phyloP scores from a whole-genome alignment of 2,797 vertebrate genomes.

The Acanthopagrus latus region DNA sequence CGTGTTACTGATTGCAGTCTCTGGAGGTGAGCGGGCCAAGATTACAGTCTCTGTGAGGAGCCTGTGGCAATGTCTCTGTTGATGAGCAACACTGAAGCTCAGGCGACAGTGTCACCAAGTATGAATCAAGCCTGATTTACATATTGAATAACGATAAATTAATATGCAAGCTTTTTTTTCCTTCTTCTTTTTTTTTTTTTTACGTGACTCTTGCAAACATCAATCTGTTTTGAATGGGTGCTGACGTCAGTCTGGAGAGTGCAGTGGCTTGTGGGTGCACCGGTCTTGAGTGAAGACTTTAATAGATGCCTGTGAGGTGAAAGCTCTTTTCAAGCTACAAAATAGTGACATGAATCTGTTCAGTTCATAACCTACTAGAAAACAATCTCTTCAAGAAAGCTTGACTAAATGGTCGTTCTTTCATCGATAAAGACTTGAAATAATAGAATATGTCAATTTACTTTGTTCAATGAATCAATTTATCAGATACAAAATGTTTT shows the following conservation, averaged over 20 bases:
- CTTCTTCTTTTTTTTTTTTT: slow-evolving; percentile 11
- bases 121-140: slow-evolving; percentile 77
- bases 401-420: neutral
- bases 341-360: slow-evolving; percentile 1
- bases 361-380: neutral
- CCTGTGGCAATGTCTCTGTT: slow-evolving; percentile 58
- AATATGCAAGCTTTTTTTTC: slow-evolving; percentile 48
- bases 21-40: slow-evolving; percentile 69
- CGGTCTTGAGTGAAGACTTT: neutral
- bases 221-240: slow-evolving; percentile 14
- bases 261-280: slow-evolving; percentile 1
- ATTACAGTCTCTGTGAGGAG: slow-evolving; percentile 76
- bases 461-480: no score
- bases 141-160: slow-evolving; percentile 67
- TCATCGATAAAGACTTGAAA: no score
- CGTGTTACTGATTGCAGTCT: slow-evolving; percentile 80
- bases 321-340: slow-evolving; percentile 5
- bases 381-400: neutral
- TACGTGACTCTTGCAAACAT: slow-evolving; percentile 35
- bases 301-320: neutral
- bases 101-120: slow-evolving; percentile 35
- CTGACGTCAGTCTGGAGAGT: slow-evolving; percentile 26
- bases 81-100: slow-evolving; percentile 71
- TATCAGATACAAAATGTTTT: no score
- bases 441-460: neutral